Evolutionary conservation across 2,888 invertebrate species (phyloP), one percentile per base, ranked within the genome.

Genomic region (Cancer borealis): DNA sequence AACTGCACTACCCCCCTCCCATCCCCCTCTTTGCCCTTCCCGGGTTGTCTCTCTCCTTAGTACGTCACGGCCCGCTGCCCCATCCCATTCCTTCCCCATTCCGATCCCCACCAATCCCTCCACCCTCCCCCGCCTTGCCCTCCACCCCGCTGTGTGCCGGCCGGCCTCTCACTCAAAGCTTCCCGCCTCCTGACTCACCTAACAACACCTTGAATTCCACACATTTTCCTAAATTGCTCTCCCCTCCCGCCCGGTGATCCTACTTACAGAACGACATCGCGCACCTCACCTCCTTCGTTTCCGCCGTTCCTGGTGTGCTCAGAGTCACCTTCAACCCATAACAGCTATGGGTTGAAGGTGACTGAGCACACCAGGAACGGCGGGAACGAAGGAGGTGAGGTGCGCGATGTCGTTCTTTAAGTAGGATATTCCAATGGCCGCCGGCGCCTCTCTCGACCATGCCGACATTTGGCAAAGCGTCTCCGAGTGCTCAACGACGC

Each of bases 401-500:
- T 26, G 79, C 26, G 30, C 79, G 12, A 30, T 8, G 10, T 6
- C 30, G 79, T 6, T 10, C 12, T 30, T 12, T 30, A 79, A 79
- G 79, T 79, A 79, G 30, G 79, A 21, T 8, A 79, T 79, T 79
- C 30, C n/a, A n/a, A 30, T 79, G 79, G 26, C 26, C 12, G 79
- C 79, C 79, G 21, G 79, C 79, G 79, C 30, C 79, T 30, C 21
- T 30, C 10, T 79, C 79, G 79, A 30, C 30, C 79, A 79, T 79
- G 79, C 79, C 12, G 79, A 79, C 79, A 79, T 79, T 30, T 79
- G 30, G 10, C 79, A 79, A 8, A 30, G 30, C 26, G 79, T 79
- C 26, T 79, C 79, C 79, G 30, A 79, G 79, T 21, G 79, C 79
- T 79, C 79, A 79, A 79, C 79, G 79, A 79, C 30, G 79, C 79